Percentiles rank a stretch among this genome's conserved stretches.
phyloP scores from a whole-genome alignment of 2,888 invertebrate species.

The Rhorus exstirpatorius region DNA sequence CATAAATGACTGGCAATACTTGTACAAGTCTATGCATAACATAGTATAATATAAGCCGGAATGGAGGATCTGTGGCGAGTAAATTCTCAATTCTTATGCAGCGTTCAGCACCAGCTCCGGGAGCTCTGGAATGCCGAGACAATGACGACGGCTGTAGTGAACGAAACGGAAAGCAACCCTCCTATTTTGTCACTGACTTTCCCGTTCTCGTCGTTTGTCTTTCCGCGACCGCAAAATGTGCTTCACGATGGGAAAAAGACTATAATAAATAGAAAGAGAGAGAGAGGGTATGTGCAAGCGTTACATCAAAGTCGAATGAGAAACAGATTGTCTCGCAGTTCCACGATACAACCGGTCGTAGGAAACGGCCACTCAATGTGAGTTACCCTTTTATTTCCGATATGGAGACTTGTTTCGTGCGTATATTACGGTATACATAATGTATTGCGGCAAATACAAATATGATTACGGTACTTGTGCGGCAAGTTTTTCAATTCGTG shows the following conservation, averaged over 20 bases:
- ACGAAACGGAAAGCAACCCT: neutral
- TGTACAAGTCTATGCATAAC: neutral
- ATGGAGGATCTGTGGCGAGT: neutral
- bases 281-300: neutral
- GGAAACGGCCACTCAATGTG: neutral
- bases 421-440: too few species aligned
- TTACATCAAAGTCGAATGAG: constrained; percentile 20
- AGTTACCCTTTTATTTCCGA: neutral
- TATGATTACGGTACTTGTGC: neutral
- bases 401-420: neutral
- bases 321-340: constrained; percentile 21
- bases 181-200: constrained; percentile 5
- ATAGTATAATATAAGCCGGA: constrained; percentile 7
- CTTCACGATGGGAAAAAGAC: neutral
- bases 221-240: constrained; percentile 8
- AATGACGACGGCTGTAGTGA: constrained; percentile 15
- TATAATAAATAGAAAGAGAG: neutral
- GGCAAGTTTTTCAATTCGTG: neutral
- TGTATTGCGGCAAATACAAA: neutral
- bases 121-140: constrained; percentile 4
- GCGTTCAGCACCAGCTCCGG: constrained; percentile 11
- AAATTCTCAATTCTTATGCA: constrained; percentile 49
- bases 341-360: too few species aligned
- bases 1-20: neutral
- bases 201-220: constrained; percentile 35